phyloP scores from a whole-genome alignment of 2,888 invertebrate genomes.

The Carterocephalus palaemon region DNA sequence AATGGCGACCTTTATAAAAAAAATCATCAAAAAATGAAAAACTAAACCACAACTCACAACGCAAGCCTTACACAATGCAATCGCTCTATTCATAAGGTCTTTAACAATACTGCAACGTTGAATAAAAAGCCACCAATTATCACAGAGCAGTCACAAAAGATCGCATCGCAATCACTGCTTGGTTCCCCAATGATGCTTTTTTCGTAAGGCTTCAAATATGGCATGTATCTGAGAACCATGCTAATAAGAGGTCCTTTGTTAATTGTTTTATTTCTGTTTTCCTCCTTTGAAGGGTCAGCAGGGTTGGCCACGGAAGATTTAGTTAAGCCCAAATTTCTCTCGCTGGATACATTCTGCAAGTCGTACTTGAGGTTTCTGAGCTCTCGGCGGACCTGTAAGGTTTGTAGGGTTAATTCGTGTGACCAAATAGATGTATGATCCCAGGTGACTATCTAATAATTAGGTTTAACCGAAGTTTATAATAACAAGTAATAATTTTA shows the following conservation, averaged over 20 bases:
- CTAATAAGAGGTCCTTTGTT: slow-evolving; percentile 49
- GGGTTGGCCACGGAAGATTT: background rate
- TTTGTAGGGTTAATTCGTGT: background rate
- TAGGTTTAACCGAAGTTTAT: too few relatives aligned
- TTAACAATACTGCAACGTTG: background rate
- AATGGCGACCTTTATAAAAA: too few relatives aligned
- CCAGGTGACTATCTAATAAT: too few relatives aligned
- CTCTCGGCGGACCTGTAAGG: slow-evolving; percentile 40
- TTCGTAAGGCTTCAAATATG: slow-evolving; percentile 55
- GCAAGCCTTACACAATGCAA: too few relatives aligned
- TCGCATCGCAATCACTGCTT: slow-evolving; percentile 12
- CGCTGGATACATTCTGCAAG: background rate
- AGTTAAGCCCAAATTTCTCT: too few relatives aligned
- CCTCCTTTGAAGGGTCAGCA: slow-evolving; percentile 21
- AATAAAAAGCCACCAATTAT: background rate
- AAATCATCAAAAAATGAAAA: too few relatives aligned
- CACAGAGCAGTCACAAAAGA: background rate
- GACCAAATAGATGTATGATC: too few relatives aligned
- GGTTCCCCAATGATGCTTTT: slow-evolving; percentile 36
- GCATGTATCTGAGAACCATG: slow-evolving; percentile 58
- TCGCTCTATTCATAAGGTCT: too few relatives aligned
- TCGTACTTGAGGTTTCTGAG: slow-evolving; percentile 16
- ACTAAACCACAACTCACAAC: too few relatives aligned
- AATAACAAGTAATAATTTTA: too few relatives aligned
- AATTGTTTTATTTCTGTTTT: slow-evolving; percentile 34